Evolutionary conservation across 2,888 invertebrate species (phyloP), one percentile per base, ranked within the genome.

Genomic region (Nesidiocoris tenuis): DNA sequence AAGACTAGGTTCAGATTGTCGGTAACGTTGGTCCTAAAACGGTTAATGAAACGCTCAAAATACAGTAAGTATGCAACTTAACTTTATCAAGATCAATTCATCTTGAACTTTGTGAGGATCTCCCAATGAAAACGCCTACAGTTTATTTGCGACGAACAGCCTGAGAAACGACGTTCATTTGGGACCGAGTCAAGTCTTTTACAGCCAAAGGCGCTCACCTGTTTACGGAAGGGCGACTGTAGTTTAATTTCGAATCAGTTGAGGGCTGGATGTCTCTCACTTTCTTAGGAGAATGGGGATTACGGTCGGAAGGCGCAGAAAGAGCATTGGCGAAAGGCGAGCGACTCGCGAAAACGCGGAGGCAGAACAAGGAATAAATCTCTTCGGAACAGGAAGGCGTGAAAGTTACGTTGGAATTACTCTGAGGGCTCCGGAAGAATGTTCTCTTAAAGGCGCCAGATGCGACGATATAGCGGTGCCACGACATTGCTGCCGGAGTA

Each of bases 361-460:
- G 39, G 54, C 24, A 23, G 5, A 39, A 39, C 39, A 7, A 59
- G 39, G 72, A 61, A 72, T 72, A 72, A 72, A 72, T 72, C 61
- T 63, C 72, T 63, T 72, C 61, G 39, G 61, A 72, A 61, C 61
- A 61, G 63, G 72, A 72, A 72, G 72, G 72, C 63, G 63, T 61
- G 61, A 61, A 72, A 72, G 72, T 72, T 72, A 70, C 59, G 72
- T 72, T 72, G 61, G 63, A 72, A 72, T 72, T 72, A 63, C 72
- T 61, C 21, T 19, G 61, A 54, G 39, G 67, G 67, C 18, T 54
- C 55, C 39, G 63, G 54, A 61, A 39, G 61, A 39, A 72, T 17
- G 72, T 70, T 68, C 59, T 57, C 70, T 56, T 70, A 59, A 39
- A 39, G 12, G 39, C 39, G 39, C 5, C 39, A 39, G 39, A 12